phyloP scores from a whole-genome alignment of 2,888 invertebrate genomes.

The Eubasilissa splendida region DNA sequence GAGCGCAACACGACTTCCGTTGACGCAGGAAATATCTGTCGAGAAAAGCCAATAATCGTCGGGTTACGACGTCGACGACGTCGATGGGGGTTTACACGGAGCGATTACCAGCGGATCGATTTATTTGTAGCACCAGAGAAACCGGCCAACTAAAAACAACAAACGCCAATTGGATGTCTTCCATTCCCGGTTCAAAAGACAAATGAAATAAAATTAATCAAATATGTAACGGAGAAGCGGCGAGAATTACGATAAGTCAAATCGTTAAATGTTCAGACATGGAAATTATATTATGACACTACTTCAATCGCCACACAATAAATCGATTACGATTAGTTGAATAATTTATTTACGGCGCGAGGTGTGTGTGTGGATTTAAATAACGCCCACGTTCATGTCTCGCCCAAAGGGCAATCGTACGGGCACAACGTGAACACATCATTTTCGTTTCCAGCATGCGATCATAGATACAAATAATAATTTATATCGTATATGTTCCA shows the following conservation, averaged over 20 bases:
- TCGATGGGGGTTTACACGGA: not conserved
- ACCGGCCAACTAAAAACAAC: conserved; percentile 17
- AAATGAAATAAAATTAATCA: no score
- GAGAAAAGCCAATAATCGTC: conserved; percentile 55
- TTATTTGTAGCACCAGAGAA: conserved; percentile 23
- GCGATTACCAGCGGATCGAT: conserved; percentile 9
- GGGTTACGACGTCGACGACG: conserved; percentile 2
- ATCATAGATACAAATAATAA: conserved; percentile 39
- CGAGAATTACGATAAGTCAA: no score
- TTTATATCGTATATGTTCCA: conserved; percentile 3
- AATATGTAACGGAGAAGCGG: no score
- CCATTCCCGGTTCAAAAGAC: no score
- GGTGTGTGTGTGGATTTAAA: conserved; percentile 12
- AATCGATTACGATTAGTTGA: conserved; percentile 8
- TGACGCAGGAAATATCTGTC: conserved; percentile 53
- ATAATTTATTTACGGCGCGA: not conserved
- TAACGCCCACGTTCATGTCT: conserved; percentile 10
- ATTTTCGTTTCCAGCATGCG: conserved; percentile 37
- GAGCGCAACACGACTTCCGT: conserved; percentile 44
- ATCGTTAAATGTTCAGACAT: no score
- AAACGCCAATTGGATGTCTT: not conserved
- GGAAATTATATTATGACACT: not conserved
- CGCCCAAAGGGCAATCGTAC: conserved; percentile 21
- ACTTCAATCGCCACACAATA: not conserved
- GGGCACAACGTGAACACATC: not conserved